These are phyloP conservation scores for Brassicogethes aeneus DNA, from an alignment of 2,888 invertebrate species.

Conservation along the genomic window DNA sequence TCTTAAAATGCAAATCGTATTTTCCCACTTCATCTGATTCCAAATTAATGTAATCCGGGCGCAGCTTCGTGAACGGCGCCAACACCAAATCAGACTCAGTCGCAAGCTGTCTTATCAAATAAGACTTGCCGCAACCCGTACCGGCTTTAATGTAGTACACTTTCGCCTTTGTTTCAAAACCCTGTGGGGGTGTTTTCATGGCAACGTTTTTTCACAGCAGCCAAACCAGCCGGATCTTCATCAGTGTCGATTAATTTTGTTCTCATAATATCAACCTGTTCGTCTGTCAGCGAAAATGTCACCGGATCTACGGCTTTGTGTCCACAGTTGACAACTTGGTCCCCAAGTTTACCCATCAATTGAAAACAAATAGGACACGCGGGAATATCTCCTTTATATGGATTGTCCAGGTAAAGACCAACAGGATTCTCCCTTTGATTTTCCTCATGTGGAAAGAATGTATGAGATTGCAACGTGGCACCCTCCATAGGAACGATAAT, in stretches of 20 bases:
- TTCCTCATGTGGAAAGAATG: no score
- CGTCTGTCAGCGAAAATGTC: neutral
- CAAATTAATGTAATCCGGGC: conserved; percentile 9
- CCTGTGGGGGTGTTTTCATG: conserved; percentile 6
- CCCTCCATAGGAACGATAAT: no score
- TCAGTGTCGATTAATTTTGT: conserved; percentile 7
- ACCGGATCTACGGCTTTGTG: no score
- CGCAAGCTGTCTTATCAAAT: conserved; percentile 9
- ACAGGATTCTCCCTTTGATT: no score
- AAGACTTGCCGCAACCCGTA: conserved; percentile 11
- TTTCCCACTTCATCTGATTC: conserved; percentile 2
- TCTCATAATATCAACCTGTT: conserved; percentile 5
- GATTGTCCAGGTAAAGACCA: no score
- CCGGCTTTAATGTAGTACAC: conserved; percentile 9
- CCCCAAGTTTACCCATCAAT: conserved; percentile 5
- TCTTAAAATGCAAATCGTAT: conserved; percentile 9
- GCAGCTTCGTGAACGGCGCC: conserved; percentile 12
- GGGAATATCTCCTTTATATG: conserved; percentile 7
- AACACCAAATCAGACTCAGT: no score
- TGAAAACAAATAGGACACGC: conserved; percentile 8
- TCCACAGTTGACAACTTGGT: conserved; percentile 4
- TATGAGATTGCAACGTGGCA: no score
- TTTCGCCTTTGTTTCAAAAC: conserved; percentile 4
- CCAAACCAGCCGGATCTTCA: conserved; percentile 6
- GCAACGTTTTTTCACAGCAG: conserved; percentile 4